Evolutionary conservation across 2,888 invertebrate genomes (phyloP).

Genomic region (Carterocephalus palaemon): DNA sequence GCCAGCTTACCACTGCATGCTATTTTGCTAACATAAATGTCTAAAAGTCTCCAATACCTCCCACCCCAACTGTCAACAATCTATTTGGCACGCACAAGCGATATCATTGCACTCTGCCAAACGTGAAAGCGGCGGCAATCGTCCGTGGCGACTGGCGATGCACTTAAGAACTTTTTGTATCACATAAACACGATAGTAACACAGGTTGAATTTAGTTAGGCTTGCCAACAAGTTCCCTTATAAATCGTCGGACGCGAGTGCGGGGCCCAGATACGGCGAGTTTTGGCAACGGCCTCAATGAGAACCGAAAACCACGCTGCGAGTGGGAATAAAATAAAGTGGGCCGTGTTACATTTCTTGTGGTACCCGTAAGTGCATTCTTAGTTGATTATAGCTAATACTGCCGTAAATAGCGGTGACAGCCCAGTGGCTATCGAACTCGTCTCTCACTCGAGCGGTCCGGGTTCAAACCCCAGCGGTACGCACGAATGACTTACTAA

Average conservation of each 20-base stretch:
- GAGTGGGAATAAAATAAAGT: slow-evolving; percentile 2
- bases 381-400: no score
- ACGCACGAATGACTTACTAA: no score
- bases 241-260: slow-evolving; percentile 48
- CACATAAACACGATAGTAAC: slow-evolving; percentile 35
- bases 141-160: slow-evolving; percentile 29
- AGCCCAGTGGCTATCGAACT: no score
- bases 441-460: no score
- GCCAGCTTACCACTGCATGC: no score
- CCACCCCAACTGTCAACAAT: no score
- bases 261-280: slow-evolving; percentile 40
- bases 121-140: slow-evolving; percentile 20
- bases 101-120: slow-evolving; percentile 8
- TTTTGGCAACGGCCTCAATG: slow-evolving; percentile 40
- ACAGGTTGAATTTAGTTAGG: slow-evolving; percentile 42
- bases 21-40: no score
- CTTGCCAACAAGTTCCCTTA: slow-evolving; percentile 53
- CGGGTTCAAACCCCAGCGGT: no score
- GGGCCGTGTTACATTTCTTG: no score
- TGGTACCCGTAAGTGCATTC: no score
- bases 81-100: neutral
- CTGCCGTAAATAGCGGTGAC: no score
- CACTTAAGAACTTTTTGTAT: slow-evolving; percentile 37
- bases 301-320: slow-evolving; percentile 14
- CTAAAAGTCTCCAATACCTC: no score